phyloP scores from a whole-genome alignment of 2,888 invertebrate genomes.

The Eustalomyia histrio region DNA sequence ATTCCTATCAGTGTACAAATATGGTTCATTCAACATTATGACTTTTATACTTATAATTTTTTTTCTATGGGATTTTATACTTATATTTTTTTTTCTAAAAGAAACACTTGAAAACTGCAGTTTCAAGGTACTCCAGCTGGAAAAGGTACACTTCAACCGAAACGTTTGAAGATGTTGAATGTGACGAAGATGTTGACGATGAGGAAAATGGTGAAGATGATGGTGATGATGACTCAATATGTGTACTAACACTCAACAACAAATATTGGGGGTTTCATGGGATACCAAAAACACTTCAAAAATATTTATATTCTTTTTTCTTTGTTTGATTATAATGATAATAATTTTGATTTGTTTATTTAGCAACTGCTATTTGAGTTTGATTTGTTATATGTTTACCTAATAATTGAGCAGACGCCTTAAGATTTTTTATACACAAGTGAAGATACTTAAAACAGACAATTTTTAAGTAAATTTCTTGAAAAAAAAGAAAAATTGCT shows the following conservation, averaged over 20 bases:
- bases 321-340: conserved; percentile 27
- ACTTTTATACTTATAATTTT: conserved; percentile 26
- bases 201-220: conserved; percentile 2
- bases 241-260: conserved; percentile 2
- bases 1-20: conserved; percentile 20
- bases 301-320: neutral
- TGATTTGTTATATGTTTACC: conserved; percentile 40
- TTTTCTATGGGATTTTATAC: conserved; percentile 42
- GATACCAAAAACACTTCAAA: conserved; percentile 30
- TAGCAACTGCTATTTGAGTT: conserved; percentile 32
- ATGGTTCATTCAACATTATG: conserved; percentile 26
- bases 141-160: conserved; percentile 42
- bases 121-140: conserved; percentile 51
- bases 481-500: neutral
- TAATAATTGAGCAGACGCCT: conserved; percentile 49
- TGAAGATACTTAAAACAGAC: neutral
- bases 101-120: conserved; percentile 63
- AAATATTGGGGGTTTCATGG: conserved; percentile 33
- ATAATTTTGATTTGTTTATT: conserved; percentile 39
- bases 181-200: neutral
- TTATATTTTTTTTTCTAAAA: conserved; percentile 38
- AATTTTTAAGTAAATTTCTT: neutral
- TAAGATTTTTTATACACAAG: neutral
- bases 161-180: conserved; percentile 30
- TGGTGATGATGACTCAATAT: conserved; percentile 61